Base-by-base conservation (phyloP, 2,888 invertebrate species). In the Philaethria dido region DNA sequence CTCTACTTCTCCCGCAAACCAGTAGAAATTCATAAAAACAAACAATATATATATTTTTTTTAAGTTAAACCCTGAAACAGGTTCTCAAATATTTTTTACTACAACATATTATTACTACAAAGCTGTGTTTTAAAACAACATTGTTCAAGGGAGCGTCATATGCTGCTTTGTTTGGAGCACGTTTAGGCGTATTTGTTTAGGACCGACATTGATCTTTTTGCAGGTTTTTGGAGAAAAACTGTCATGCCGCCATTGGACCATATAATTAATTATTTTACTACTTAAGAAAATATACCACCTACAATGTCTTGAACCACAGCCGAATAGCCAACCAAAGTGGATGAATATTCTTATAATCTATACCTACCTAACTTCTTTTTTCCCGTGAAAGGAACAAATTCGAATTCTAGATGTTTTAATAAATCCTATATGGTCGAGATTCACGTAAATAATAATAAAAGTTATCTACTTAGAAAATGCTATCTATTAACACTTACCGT, bases 181-280 rank as follows among this genome's bases (percentile, higher is more conserved):
- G 70, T 70, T 59, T 66, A 50, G 45, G 29, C 29, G 44, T 73
- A 66, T 73, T 73, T 73, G 42, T 73, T 71, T 71, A 73, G 73
- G 73, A 73, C 60, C 55, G 73, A 69, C 73, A 69, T 73, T 71
- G 73, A 73, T 72, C 66, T 73, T 69, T 73, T 72, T 70, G 67
- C 62, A 62, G 69, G 70, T 67, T 64, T 69, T 61, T 62, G 47
- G 29, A 39, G 39, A 39, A 39, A 13, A 59, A 60, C 50, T 60
- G 64, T 65, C 60, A 52, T 47, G 45, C 45, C 45, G 50, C 48
- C 50, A 29, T 59, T 29, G n/a, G 13, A 11, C 16, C 39, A 13
- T 13, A 8, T 60, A 60, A 47, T 47, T 45, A 47, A 47, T 60
- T 45, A 47, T 60, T 60, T 44, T 45, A 45, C 16, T 44, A 45